Evolutionary conservation across 2,888 invertebrate species (phyloP).

Genomic region (Yponomeuta plumbellus): DNA sequence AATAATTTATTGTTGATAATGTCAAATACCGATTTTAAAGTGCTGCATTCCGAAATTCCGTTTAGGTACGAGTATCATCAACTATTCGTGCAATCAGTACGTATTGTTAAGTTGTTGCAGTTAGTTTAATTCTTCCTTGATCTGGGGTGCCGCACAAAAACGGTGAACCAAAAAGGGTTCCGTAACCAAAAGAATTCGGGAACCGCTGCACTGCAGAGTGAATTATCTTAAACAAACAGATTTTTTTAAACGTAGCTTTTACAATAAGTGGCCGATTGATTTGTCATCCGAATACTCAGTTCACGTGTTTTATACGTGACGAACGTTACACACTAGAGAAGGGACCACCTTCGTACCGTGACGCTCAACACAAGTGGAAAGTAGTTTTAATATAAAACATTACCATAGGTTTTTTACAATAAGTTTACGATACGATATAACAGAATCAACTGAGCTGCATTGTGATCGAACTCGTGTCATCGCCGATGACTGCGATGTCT

Average conservation of each 20-base stretch:
- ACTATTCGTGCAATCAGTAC: too few relatives aligned
- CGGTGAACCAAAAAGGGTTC: too few relatives aligned
- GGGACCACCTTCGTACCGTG: conserved; percentile 28
- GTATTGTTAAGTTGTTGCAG: too few relatives aligned
- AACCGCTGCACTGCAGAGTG: too few relatives aligned
- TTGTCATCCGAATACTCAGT: conserved; percentile 20
- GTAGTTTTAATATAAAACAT: conserved; percentile 32
- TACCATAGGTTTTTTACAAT: conserved; percentile 66
- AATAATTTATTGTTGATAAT: too few relatives aligned
- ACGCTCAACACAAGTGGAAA: conserved; percentile 17
- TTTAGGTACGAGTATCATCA: too few relatives aligned
- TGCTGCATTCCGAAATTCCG: too few relatives aligned
- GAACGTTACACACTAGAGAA: conserved; percentile 24
- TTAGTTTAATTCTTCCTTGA: too few relatives aligned
- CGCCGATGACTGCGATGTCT: conserved; percentile 24
- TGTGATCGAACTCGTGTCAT: conserved; percentile 61
- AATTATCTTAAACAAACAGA: not conserved
- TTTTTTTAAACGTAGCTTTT: not conserved
- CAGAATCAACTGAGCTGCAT: conserved; percentile 74
- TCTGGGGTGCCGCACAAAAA: too few relatives aligned
- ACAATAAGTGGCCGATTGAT: not conserved
- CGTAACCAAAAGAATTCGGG: too few relatives aligned
- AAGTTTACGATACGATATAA: conserved; percentile 53
- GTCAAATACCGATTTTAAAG: too few relatives aligned
- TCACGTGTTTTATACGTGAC: conserved; percentile 18